phyloP scores from a whole-genome alignment of 2,888 invertebrate species.

The Achlya flavicornis region DNA sequence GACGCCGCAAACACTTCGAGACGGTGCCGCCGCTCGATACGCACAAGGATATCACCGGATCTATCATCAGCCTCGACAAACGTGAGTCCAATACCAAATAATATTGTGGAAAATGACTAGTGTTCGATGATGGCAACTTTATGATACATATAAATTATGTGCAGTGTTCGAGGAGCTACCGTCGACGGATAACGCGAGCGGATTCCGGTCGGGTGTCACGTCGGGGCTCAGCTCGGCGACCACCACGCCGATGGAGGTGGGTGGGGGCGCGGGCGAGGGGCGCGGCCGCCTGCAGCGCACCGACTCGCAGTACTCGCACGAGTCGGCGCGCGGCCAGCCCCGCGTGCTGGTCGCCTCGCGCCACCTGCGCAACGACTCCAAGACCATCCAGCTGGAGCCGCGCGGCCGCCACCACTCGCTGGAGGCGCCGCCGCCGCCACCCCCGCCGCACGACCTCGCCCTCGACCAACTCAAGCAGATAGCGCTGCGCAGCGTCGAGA shows the following conservation, averaged over 20 bases:
- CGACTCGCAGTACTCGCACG: conserved; percentile 74
- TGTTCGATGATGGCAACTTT: not conserved
- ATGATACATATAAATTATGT: not conserved
- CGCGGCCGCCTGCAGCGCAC: conserved; percentile 62
- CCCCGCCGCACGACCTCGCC: conserved; percentile 69
- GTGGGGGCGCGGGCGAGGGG: conserved; percentile 32
- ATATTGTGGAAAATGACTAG: not conserved
- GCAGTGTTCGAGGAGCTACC: conserved; percentile 90
- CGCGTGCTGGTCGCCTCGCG: conserved; percentile 80
- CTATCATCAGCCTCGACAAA: conserved; percentile 93
- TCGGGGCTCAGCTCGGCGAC: conserved; percentile 71
- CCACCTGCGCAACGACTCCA: conserved; percentile 85
- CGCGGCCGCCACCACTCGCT: conserved; percentile 74
- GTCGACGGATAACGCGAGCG: conserved; percentile 80
- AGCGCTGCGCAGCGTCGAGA: conserved; percentile 77
- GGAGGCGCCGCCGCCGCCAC: conserved; percentile 57
- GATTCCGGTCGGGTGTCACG: conserved; percentile 68
- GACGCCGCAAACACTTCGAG: conserved; percentile 87
- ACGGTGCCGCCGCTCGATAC: conserved; percentile 83
- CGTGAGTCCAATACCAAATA: conserved; percentile 70
- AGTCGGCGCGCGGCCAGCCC: conserved; percentile 46
- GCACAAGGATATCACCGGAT: conserved; percentile 87
- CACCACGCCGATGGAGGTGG: conserved; percentile 65
- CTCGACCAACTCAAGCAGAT: conserved; percentile 76
- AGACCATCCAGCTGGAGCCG: conserved; percentile 85